Conservation (phyloP, 1,140 invertebrate genomes). For the Tachypleus tridentatus region DNA sequence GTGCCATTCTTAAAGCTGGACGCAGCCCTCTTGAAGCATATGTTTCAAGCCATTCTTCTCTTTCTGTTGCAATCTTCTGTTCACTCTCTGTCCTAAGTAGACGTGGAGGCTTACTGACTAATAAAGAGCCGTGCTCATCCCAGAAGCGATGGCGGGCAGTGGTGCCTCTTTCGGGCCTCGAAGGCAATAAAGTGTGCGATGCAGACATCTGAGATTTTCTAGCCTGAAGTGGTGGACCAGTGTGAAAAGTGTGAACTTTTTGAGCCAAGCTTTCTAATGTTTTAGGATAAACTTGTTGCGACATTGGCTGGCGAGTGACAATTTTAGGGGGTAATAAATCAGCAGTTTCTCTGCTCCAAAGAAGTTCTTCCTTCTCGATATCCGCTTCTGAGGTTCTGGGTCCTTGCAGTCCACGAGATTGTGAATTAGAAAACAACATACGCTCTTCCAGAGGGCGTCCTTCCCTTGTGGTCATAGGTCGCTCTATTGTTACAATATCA, state of each 20-base stretch:
- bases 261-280: constrained; percentile 78
- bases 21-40: not conserved
- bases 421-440: constrained; percentile 10
- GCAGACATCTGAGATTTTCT: no score
- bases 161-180: constrained; percentile 8
- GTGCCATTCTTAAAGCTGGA: not conserved
- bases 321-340: constrained; percentile 18
- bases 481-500: constrained; percentile 18
- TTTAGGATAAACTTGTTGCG: constrained; percentile 52
- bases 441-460: constrained; percentile 2
- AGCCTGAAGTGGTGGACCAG: not conserved
- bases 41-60: constrained; percentile 5
- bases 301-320: constrained; percentile 49
- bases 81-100: constrained; percentile 30
- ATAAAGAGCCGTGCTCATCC: constrained; percentile 46
- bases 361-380: no score
- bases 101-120: constrained; percentile 8
- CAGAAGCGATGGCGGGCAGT: constrained; percentile 43
- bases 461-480: constrained; percentile 12
- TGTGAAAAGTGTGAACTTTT: constrained; percentile 39
- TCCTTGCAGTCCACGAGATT: constrained; percentile 9
- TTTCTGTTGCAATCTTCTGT: constrained; percentile 27
- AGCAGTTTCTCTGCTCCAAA: no score
- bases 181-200: no score
- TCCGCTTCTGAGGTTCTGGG: constrained; percentile 2